Evolutionary conservation across 2,113 vertebrate genomes (phyloP), one percentile per base, ranked within the genome.

Genomic region (Daboia siamensis): DNA sequence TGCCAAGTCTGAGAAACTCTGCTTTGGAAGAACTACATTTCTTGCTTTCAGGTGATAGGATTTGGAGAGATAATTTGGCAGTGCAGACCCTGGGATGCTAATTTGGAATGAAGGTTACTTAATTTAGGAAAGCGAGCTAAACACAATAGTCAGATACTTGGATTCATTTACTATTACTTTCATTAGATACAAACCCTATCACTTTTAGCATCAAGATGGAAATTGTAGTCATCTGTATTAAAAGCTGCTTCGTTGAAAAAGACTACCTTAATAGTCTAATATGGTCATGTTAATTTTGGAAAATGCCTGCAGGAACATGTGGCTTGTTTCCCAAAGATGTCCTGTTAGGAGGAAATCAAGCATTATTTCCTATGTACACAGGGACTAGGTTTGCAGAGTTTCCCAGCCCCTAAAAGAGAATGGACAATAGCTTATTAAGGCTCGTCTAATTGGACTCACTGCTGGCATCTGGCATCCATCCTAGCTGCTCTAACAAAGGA

Each of bases 401-500:
- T 91, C 87, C 46, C 1, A 44, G 11, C 44, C 39, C 26, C 87
- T 61, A 29, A 89, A 59, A 91, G 9, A 61, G 46, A 91, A 57
- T 48, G 57, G 87, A 88, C 46, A 39, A 48, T 44, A 59, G 86
- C 54, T 80, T 92, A 44, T 94, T 96, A 94, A 90, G 92, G 86
- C 57, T 93, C 54, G 44, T 51, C 89, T 95, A 93, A 95, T 94
- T 91, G 95, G 92, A 51, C 89, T 89, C n/a, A 17, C 54, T 52
- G 64, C 57, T 39, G 20, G 33, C 24, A 74, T 20, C 23, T 88
- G 90, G 21, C 17, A 85, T 93, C 39, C 94, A 24, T 84, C 87
- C 86, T 89, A 33, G 0, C 0, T 91, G 87, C 46, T 3, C 55
- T 0, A 55, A 55, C 89, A 85, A 80, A 88, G 59, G 44, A 74